phyloP scores from a whole-genome alignment of 2,113 vertebrate species.

The Archocentrus centrarchus region DNA sequence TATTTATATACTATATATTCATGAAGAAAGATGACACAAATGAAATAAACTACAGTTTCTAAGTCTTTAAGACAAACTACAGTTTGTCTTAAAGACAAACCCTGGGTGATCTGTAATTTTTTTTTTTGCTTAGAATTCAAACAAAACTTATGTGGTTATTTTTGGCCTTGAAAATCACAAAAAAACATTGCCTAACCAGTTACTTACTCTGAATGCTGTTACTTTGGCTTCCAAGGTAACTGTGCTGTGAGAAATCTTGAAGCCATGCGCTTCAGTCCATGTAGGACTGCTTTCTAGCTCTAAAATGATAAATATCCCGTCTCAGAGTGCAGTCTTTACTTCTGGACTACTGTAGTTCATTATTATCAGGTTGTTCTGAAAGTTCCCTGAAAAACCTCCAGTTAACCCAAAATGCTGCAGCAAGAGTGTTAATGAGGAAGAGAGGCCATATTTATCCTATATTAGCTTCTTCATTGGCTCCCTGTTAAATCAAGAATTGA shows the following conservation, averaged over 20 bases:
- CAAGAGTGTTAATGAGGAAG: accelerated
- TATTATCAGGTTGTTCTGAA: not conserved
- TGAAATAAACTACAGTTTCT: too few species aligned
- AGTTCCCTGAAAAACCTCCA: not conserved
- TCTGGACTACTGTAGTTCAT: not conserved
- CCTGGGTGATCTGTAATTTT: not conserved
- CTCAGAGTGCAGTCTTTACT: too few species aligned
- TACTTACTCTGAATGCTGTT: too few species aligned
- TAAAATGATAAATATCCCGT: too few species aligned
- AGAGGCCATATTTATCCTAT: not conserved
- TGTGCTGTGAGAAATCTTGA: not conserved
- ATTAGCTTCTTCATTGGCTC: not conserved
- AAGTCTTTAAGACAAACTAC: too few species aligned
- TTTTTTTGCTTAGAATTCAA: not conserved
- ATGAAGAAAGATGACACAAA: too few species aligned
- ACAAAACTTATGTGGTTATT: not conserved
- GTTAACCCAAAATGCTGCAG: not conserved
- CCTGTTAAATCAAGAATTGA: not conserved
- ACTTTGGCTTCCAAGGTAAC: not conserved
- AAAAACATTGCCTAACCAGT: not conserved
- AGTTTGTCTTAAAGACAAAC: not conserved
- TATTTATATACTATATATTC: not conserved
- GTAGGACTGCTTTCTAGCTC: accelerated
- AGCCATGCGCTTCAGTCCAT: not conserved
- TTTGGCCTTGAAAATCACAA: not conserved